Conservation (phyloP, 1,140 invertebrate species). For the Diorhabda sublineata region DNA sequence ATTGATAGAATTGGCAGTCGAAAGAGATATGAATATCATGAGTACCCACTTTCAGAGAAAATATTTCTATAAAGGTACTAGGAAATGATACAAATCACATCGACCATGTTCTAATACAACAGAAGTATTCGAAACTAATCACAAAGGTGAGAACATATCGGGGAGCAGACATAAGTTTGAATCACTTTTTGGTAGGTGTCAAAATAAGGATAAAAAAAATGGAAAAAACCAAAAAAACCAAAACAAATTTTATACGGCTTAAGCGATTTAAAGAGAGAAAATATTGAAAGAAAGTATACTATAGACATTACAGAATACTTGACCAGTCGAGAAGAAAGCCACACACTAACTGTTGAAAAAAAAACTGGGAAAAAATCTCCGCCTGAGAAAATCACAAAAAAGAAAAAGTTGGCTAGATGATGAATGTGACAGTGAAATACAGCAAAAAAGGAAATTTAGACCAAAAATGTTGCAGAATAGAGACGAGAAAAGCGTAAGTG, state of each 20-base stretch:
- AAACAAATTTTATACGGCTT: not conserved
- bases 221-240: not conserved
- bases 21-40: not conserved
- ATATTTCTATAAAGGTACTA: not conserved
- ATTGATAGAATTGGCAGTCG: not conserved
- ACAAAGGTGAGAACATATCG: not conserved
- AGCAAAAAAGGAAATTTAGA: not conserved
- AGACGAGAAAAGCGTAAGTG: not conserved
- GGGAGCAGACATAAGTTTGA: not conserved
- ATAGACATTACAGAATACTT: not conserved
- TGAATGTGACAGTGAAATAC: not conserved
- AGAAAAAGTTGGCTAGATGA: not conserved
- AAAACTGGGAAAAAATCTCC: too few relatives aligned
- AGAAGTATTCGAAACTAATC: not conserved
- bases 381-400: not conserved
- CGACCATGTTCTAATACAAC: not conserved
- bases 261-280: not conserved
- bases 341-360: too few relatives aligned
- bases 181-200: not conserved
- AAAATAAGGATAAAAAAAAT: not conserved
- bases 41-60: not conserved
- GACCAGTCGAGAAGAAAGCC: not conserved
- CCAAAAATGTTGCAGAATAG: not conserved
- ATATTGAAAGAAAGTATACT: not conserved
- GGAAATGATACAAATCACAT: constrained; percentile 3